Conservation (phyloP, 30 jellyfish, hydroid and myxozoan genomes). For the Euphysa ruthae region DNA sequence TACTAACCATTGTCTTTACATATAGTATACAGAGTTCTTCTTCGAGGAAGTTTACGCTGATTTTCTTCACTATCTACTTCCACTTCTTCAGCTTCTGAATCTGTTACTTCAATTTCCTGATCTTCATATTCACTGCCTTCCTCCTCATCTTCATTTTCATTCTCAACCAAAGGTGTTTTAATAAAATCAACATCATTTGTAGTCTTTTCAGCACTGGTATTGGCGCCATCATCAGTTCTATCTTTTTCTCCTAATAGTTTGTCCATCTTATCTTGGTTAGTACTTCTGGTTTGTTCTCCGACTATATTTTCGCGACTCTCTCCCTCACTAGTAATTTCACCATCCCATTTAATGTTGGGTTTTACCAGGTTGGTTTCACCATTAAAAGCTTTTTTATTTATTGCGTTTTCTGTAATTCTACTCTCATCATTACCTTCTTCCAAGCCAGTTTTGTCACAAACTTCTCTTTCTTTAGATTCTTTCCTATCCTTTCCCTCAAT, state of each 20-base stretch:
- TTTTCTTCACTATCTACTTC: conserved; percentile 34
- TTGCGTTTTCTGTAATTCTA: conserved; percentile 34
- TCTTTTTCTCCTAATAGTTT: too few species aligned
- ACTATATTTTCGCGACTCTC: too few species aligned
- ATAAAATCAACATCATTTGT: neutral
- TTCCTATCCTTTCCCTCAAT: conserved; percentile 30
- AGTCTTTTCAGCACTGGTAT: neutral
- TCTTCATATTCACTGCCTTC: conserved; percentile 43
- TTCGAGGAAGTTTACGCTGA: conserved; percentile 64
- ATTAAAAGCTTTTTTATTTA: conserved; percentile 26
- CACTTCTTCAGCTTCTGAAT: conserved; percentile 31
- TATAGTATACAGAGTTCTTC: conserved; percentile 71
- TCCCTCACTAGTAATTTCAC: too few species aligned
- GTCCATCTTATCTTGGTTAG: too few species aligned
- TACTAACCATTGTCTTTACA: conserved; percentile 82
- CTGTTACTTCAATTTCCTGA: conserved; percentile 36
- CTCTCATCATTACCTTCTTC: conserved; percentile 31
- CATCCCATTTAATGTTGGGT: too few species aligned
- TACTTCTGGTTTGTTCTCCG: too few species aligned
- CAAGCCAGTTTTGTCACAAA: conserved; percentile 22
- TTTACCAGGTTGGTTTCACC: too few species aligned
- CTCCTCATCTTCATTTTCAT: conserved; percentile 1
- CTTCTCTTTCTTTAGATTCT: conserved; percentile 26
- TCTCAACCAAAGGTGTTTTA: neutral
- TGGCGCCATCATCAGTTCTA: neutral